Percentiles rank a stretch among this genome's conserved stretches.
Conservation (phyloP, 2,888 invertebrate species). For the Thymelicus lineola region DNA sequence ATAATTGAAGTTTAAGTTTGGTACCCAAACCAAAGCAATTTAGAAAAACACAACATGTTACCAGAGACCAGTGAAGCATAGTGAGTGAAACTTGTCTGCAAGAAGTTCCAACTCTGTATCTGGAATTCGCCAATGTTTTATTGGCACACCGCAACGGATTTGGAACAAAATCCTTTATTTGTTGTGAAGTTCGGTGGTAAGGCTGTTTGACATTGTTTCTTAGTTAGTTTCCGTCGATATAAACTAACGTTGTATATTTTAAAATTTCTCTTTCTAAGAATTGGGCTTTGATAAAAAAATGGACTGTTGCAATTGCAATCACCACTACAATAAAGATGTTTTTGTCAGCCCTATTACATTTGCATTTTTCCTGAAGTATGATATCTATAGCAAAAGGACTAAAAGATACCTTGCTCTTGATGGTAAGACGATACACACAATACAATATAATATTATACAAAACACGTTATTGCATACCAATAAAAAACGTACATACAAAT, state of each 20-base stretch:
- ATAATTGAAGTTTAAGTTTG: not conserved
- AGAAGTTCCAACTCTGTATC: slow-evolving; percentile 6
- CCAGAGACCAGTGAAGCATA: not conserved
- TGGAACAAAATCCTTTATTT: slow-evolving; percentile 31
- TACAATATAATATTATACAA: no score
- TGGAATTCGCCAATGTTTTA: slow-evolving; percentile 29
- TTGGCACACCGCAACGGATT: slow-evolving; percentile 31
- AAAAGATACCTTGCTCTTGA: no score
- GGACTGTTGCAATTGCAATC: no score
- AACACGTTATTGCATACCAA: no score
- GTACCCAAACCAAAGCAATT: not conserved
- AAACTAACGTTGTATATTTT: not conserved
- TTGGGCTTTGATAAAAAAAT: no score
- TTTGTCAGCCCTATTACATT: no score
- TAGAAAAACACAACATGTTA: not conserved
- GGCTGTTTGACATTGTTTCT: slow-evolving; percentile 21
- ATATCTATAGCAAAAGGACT: no score
- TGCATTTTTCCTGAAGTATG: no score
- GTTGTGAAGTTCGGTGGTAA: slow-evolving; percentile 27
- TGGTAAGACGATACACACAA: no score
- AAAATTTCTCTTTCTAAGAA: not conserved
- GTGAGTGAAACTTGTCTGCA: slow-evolving; percentile 26
- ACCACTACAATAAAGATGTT: no score
- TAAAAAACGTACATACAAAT: no score
- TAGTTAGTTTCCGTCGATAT: not conserved